phyloP scores from a whole-genome alignment of 2,888 invertebrate genomes.

The Trypoxylon attenuatum region DNA sequence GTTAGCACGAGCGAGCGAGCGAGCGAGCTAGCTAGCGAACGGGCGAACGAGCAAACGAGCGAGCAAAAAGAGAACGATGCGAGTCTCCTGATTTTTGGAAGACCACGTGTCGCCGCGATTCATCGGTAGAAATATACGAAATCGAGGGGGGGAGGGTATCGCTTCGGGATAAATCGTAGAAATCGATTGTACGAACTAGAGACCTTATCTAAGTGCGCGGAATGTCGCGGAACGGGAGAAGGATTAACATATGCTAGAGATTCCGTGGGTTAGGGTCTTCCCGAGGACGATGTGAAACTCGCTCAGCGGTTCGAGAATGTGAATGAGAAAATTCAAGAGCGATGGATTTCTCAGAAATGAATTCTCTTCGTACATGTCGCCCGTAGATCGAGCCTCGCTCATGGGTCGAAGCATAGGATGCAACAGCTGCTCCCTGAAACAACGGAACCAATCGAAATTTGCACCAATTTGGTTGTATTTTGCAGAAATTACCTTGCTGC shows the following conservation, averaged over 20 bases:
- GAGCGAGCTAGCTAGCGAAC: no score
- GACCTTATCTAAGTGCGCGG: conserved; percentile 25
- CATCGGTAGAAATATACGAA: neutral
- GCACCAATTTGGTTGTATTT: no score
- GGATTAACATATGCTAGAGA: conserved; percentile 74
- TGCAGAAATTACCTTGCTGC: conserved; percentile 84
- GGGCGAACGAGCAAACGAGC: no score
- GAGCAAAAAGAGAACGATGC: neutral
- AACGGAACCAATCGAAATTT: no score
- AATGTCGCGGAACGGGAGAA: conserved; percentile 17
- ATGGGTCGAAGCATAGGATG: conserved; percentile 95
- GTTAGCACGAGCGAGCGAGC: no score
- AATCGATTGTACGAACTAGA: neutral
- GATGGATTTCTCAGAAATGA: conserved; percentile 94
- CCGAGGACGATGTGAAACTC: conserved; percentile 92
- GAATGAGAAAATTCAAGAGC: conserved; percentile 89
- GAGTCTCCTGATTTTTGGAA: conserved; percentile 1
- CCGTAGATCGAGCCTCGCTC: conserved; percentile 90
- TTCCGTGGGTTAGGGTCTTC: conserved; percentile 86
- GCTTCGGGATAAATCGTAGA: neutral
- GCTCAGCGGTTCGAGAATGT: conserved; percentile 92
- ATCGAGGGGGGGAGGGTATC: neutral
- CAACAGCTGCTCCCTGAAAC: conserved; percentile 87
- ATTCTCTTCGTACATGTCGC: conserved; percentile 96
- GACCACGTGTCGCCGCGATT: neutral